A percentile compares a stretch with the other conserved stretches of the same genome.
Evolutionary conservation across 1,140 invertebrate genomes (phyloP).

Genomic region (Heliothis virescens): DNA sequence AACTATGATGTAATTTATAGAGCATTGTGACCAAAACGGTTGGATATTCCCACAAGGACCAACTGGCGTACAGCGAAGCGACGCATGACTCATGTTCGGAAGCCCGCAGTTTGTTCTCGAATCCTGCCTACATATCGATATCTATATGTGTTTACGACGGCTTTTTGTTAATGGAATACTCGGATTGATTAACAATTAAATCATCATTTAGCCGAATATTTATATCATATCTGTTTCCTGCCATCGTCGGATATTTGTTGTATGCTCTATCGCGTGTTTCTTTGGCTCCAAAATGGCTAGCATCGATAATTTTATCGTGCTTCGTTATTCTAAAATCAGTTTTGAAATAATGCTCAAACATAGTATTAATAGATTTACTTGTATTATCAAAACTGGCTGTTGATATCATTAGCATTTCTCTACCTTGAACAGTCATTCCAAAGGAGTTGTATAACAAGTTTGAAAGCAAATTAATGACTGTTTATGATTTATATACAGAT

Average conservation of each 20-base stretch:
- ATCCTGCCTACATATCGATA: conserved; percentile 36
- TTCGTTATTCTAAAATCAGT: neutral
- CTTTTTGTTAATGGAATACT: neutral
- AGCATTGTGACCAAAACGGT: conserved; percentile 36
- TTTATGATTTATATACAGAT: neutral
- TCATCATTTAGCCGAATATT: neutral
- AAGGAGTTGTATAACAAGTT: conserved; percentile 3
- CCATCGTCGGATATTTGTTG: neutral
- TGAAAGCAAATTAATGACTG: neutral
- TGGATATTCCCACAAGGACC: conserved; percentile 44
- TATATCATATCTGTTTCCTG: neutral
- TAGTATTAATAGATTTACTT: neutral
- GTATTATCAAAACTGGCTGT: conserved; percentile 9
- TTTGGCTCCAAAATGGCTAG: conserved; percentile 17
- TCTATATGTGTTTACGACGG: conserved; percentile 18
- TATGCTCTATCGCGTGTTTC: neutral
- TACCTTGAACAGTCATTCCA: neutral
- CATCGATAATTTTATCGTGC: neutral
- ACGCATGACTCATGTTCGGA: conserved; percentile 41
- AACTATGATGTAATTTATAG: conserved; percentile 32
- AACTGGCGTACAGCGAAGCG: neutral
- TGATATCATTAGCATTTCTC: conserved; percentile 24
- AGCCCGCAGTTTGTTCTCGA: conserved; percentile 24
- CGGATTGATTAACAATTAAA: neutral
- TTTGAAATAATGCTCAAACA: neutral